These are phyloP conservation scores for Melanotaenia trifasciata DNA, from an alignment of 2,797 vertebrate genomes.

Conservation along the genomic window DNA sequence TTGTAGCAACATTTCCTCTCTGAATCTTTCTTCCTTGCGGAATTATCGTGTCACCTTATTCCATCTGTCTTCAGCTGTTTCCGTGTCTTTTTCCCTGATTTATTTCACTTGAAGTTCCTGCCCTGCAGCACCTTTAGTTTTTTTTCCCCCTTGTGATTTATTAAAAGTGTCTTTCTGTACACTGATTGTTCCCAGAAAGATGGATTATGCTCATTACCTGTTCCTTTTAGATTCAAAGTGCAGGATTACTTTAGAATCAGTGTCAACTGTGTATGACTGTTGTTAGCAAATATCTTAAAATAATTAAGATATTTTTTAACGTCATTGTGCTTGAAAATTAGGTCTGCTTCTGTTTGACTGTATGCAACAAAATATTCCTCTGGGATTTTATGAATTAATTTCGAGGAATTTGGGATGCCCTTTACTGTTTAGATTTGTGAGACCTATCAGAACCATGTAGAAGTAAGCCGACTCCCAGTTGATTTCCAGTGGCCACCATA, in stretches of 20 bases:
- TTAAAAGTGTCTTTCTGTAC: not conserved
- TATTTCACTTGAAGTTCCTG: not conserved
- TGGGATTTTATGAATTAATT: conserved; percentile 7
- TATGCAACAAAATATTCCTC: not conserved
- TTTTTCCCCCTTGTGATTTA: not conserved
- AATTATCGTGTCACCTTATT: not conserved
- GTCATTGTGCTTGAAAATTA: too few relatives aligned
- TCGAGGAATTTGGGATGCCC: not conserved
- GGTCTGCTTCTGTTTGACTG: not conserved
- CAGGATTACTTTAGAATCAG: not conserved
- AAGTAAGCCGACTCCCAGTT: conserved; percentile 35
- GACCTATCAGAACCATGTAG: conserved; percentile 11
- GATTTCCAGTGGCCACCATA: conserved; percentile 66
- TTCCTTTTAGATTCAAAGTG: conserved; percentile 24
- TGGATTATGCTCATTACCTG: conserved; percentile 31
- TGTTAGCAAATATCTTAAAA: conserved; percentile 4
- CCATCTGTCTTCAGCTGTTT: not conserved
- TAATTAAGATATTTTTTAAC: too few relatives aligned
- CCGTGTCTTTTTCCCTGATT: not conserved
- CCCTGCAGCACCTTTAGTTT: not conserved
- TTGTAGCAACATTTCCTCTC: not conserved
- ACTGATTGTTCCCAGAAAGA: conserved; percentile 27
- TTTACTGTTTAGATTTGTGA: not conserved
- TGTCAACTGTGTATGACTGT: conserved; percentile 3
- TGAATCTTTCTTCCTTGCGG: not conserved